phyloP scores from a whole-genome alignment of 2,888 invertebrate genomes.

The Hydraecia micacea region DNA sequence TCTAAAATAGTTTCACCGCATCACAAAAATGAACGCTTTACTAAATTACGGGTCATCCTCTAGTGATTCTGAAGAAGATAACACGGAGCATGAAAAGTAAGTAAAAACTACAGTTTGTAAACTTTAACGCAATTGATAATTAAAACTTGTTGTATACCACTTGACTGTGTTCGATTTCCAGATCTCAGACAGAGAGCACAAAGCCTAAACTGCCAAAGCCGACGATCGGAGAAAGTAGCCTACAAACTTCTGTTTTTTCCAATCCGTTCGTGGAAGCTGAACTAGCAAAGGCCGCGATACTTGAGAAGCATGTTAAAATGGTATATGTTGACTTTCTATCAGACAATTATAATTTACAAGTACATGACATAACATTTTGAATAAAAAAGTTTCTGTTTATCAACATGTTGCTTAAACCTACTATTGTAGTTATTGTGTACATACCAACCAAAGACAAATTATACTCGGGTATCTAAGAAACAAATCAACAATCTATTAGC shows the following conservation, averaged over 20 bases:
- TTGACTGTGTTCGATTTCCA: conserved; percentile 55
- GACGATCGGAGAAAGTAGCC: conserved; percentile 89
- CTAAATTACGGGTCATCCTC: conserved; percentile 91
- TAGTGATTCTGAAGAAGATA: conserved; percentile 88
- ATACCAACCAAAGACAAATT: neutral
- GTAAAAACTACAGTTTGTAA: conserved; percentile 43
- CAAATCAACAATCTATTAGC: conserved; percentile 17
- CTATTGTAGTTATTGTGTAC: conserved; percentile 1
- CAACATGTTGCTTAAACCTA: neutral
- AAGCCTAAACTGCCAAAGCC: conserved; percentile 91
- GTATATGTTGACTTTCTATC: conserved; percentile 91
- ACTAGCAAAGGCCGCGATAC: conserved; percentile 95
- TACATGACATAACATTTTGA: conserved; percentile 37
- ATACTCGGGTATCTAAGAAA: conserved; percentile 18
- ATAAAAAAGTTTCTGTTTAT: conserved; percentile 14
- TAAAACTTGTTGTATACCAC: neutral
- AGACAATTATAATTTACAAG: conserved; percentile 36
- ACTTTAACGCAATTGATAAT: conserved; percentile 5
- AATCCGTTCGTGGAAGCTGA: conserved; percentile 97
- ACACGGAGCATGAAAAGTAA: conserved; percentile 81
- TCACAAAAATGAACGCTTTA: conserved; percentile 90
- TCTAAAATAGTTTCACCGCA: conserved; percentile 15
- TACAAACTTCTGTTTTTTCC: conserved; percentile 94
- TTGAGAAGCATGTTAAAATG: conserved; percentile 98
- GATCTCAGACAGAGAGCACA: conserved; percentile 67